Evolutionary conservation across 2,797 vertebrate genomes (phyloP).

Genomic region (Dicrostonyx torquatus): DNA sequence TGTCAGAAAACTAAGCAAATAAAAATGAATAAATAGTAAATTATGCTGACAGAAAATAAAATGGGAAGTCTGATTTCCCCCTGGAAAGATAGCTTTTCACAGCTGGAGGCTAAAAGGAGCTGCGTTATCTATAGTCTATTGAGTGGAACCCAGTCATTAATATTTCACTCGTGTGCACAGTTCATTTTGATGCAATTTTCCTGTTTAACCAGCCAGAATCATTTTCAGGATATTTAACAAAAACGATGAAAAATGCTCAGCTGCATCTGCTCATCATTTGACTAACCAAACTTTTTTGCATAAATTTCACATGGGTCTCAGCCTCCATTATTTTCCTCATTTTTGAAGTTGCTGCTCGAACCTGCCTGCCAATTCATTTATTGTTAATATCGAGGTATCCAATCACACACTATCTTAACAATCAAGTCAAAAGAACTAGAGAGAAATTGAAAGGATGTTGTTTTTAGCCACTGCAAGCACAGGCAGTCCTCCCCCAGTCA

Average conservation of each 20-base stretch:
- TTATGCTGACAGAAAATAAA: conserved; percentile 51
- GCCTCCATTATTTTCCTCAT: conserved; percentile 63
- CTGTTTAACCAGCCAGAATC: conserved; percentile 76
- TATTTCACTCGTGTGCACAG: conserved; percentile 74
- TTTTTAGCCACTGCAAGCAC: conserved; percentile 43
- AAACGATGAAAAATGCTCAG: conserved; percentile 76
- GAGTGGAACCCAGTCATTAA: conserved; percentile 68
- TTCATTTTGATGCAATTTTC: conserved; percentile 78
- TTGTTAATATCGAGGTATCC: conserved; percentile 68
- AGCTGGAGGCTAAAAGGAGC: conserved; percentile 74
- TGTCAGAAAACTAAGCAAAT: conserved; percentile 17
- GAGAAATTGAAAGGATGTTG: conserved; percentile 54
- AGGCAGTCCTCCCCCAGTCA: conserved; percentile 33
- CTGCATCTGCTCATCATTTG: conserved; percentile 81
- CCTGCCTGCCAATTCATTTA: conserved; percentile 25
- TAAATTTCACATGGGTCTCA: conserved; percentile 73
- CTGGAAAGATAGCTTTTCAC: conserved; percentile 42
- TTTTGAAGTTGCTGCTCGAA: conserved; percentile 58
- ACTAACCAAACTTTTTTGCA: conserved; percentile 77
- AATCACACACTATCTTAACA: conserved; percentile 46
- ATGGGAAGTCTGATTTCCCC: neutral
- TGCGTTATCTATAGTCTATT: conserved; percentile 68
- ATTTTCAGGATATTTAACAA: conserved; percentile 80
- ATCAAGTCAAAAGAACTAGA: conserved; percentile 64
- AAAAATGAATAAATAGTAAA: conserved; percentile 45